A percentile compares a stretch with the other conserved stretches of the same genome.
phyloP scores from a whole-genome alignment of 2,797 vertebrate species.

The Cephalopachus bancanus region DNA sequence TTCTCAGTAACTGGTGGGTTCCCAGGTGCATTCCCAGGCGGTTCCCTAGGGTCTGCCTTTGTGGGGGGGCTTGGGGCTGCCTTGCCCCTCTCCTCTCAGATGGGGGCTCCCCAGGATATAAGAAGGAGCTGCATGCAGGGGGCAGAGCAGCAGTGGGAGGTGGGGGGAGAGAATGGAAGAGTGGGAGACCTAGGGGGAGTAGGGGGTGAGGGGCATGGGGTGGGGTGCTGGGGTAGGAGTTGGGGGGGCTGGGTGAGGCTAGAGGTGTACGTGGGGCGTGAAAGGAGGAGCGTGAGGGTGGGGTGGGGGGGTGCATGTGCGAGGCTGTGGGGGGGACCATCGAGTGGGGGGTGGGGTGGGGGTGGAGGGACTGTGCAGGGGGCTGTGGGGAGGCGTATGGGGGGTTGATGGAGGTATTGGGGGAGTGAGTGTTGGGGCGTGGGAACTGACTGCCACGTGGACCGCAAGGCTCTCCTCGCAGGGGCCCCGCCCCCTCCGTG shows the following conservation, averaged over 20 bases:
- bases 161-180: neutral
- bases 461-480: too few relatives aligned
- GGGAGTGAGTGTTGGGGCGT: rapidly evolving
- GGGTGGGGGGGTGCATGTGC: neutral
- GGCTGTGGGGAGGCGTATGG: neutral
- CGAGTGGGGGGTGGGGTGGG: neutral
- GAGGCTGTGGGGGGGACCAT: too few relatives aligned
- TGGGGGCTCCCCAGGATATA: neutral
- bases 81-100: neutral
- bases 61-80: rapidly evolving
- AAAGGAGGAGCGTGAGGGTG: neutral
- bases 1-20: too few relatives aligned
- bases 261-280: neutral
- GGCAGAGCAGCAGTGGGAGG: neutral
- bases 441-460: neutral
- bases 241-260: too few relatives aligned
- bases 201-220: too few relatives aligned
- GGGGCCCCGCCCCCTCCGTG: too few relatives aligned
- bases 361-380: neutral
- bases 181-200: too few relatives aligned
- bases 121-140: neutral
- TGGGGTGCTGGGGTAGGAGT: too few relatives aligned
- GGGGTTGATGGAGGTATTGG: too few relatives aligned
- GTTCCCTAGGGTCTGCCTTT: rapidly evolving
- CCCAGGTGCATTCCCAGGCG: too few relatives aligned